phyloP scores from a whole-genome alignment of 1,140 invertebrate genomes.

The Lordiphosa stackelbergi region DNA sequence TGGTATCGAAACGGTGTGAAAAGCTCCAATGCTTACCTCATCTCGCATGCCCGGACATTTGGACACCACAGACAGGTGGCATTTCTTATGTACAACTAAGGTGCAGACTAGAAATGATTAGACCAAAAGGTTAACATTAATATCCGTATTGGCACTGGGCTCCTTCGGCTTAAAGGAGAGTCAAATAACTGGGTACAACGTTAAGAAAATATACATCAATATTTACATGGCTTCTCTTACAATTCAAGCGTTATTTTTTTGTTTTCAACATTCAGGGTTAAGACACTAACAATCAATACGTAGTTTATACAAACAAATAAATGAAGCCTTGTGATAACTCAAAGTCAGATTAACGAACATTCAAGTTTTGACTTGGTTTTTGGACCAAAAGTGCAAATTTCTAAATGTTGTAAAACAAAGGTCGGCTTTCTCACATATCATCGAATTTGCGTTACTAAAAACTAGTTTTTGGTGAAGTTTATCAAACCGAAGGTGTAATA shows the following conservation, averaged over 20 bases:
- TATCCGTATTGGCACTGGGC: slow-evolving; percentile 5
- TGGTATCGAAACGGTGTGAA: background rate
- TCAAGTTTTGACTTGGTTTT: too few species aligned
- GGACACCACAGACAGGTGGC: slow-evolving; percentile 94
- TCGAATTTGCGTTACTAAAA: too few species aligned
- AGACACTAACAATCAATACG: slow-evolving; percentile 27
- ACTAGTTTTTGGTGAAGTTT: too few species aligned
- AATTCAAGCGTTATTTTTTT: slow-evolving; percentile 18
- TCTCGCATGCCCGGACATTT: slow-evolving; percentile 97
- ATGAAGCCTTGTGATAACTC: background rate
- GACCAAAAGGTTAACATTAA: slow-evolving; percentile 38
- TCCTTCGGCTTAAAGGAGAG: background rate
- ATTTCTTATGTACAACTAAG: slow-evolving; percentile 98
- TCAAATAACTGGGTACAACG: slow-evolving; percentile 21
- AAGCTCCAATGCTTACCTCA: slow-evolving; percentile 80
- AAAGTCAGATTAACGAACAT: too few species aligned
- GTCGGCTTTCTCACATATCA: too few species aligned
- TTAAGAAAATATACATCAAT: slow-evolving; percentile 33
- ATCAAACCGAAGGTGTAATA: too few species aligned
- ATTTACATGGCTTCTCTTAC: slow-evolving; percentile 28
- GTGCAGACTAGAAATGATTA: slow-evolving; percentile 90
- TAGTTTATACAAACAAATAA: slow-evolving; percentile 7
- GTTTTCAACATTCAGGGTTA: slow-evolving; percentile 45
- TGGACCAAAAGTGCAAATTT: too few species aligned
- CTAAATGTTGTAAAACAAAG: too few species aligned